phyloP scores from a whole-genome alignment of 2,888 invertebrate species.

The Graphium colonna region DNA sequence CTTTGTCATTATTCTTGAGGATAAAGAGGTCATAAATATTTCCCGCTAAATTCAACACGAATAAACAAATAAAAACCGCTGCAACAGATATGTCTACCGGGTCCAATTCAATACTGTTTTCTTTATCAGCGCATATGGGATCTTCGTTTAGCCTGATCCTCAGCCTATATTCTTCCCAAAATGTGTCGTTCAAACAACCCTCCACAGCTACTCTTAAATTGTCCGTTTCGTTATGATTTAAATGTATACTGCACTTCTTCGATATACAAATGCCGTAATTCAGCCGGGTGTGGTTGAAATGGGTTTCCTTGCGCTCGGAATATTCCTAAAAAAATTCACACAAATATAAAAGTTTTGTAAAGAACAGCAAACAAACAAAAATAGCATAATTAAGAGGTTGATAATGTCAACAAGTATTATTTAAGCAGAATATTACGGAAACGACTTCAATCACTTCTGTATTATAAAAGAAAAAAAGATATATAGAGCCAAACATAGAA shows the following conservation, averaged over 20 bases:
- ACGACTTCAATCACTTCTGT: too few species aligned
- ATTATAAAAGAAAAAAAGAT: too few species aligned
- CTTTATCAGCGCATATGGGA: slow-evolving; percentile 43
- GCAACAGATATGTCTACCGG: slow-evolving; percentile 45
- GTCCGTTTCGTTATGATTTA: slow-evolving; percentile 18
- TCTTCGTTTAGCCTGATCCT: slow-evolving; percentile 42
- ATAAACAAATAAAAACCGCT: slow-evolving; percentile 44
- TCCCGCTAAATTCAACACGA: slow-evolving; percentile 46
- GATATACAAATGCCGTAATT: slow-evolving; percentile 33
- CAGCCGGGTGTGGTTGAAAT: slow-evolving; percentile 34
- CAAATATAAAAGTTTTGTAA: too few species aligned
- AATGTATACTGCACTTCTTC: slow-evolving; percentile 24
- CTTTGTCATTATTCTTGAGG: neutral
- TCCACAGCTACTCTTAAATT: slow-evolving; percentile 28
- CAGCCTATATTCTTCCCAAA: slow-evolving; percentile 44
- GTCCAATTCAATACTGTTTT: slow-evolving; percentile 38
- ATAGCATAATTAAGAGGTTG: too few species aligned
- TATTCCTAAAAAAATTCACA: slow-evolving; percentile 34
- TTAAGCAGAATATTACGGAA: too few species aligned
- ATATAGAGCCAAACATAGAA: too few species aligned
- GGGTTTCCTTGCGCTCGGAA: slow-evolving; percentile 25
- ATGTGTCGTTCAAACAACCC: slow-evolving; percentile 38
- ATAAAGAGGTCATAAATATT: slow-evolving; percentile 44
- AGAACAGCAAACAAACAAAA: too few species aligned
- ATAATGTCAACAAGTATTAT: too few species aligned